Evolutionary conservation across 1,140 invertebrate genomes (phyloP).

Genomic region (Zaprionus gabonicus): DNA sequence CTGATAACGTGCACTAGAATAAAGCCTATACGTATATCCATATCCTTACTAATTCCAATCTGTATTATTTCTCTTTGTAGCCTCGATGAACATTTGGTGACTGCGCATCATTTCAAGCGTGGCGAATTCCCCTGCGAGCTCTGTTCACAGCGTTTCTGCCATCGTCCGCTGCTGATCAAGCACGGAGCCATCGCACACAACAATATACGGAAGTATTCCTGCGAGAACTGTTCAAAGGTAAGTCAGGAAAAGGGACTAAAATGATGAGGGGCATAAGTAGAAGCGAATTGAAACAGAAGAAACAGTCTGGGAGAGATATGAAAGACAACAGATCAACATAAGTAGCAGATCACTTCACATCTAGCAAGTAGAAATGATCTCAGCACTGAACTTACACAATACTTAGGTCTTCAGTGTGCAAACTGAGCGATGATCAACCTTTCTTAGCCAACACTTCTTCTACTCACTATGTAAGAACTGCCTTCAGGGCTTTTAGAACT

Average conservation of each 20-base stretch:
- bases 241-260: constrained; percentile 37
- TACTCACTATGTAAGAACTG: neutral
- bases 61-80: constrained; percentile 86
- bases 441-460: neutral
- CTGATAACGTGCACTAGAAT: constrained; percentile 39
- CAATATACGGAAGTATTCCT: constrained; percentile 92
- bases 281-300: neutral
- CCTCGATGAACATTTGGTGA: constrained; percentile 92
- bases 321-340: neutral
- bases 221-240: constrained; percentile 97
- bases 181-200: constrained; percentile 93
- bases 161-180: constrained; percentile 91
- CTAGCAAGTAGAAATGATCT: neutral
- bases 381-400: neutral
- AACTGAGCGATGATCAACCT: too few relatives aligned
- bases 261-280: neutral
- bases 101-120: constrained; percentile 90
- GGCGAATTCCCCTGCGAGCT: constrained; percentile 93
- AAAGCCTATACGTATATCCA: neutral
- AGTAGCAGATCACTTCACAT: neutral
- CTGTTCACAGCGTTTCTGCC: constrained; percentile 93
- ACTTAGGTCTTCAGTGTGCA: too few relatives aligned
- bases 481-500: neutral
- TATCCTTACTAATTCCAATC: constrained; percentile 1
- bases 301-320: neutral